Evolutionary conservation across 2,888 invertebrate species (phyloP).

Genomic region (Sarcophaga subvicina): DNA sequence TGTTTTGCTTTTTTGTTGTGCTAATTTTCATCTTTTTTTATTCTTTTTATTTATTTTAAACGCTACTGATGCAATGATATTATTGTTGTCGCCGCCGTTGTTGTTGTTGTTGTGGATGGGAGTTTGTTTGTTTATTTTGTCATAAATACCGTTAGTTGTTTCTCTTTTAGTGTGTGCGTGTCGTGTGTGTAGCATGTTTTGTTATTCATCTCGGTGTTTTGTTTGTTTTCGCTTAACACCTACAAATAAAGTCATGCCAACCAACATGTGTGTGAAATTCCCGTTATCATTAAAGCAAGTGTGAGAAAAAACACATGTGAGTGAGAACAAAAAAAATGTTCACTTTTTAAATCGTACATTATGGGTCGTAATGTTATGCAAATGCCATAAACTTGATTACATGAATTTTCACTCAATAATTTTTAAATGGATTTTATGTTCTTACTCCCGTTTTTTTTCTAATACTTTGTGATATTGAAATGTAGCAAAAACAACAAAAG

Average conservation of each 20-base stretch:
- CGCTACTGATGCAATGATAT: slow-evolving; percentile 21
- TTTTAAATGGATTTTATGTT: slow-evolving; percentile 28
- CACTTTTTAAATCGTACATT: neutral
- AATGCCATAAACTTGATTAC: slow-evolving; percentile 17
- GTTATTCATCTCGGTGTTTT: too few species aligned
- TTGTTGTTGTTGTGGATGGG: neutral
- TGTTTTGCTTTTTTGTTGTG: slow-evolving; percentile 13
- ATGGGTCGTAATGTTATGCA: slow-evolving; percentile 23
- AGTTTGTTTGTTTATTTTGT: slow-evolving; percentile 27
- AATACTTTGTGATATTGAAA: neutral
- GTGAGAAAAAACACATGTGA: too few species aligned
- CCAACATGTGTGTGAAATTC: slow-evolving; percentile 4
- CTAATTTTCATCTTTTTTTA: slow-evolving; percentile 9
- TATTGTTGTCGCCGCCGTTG: slow-evolving; percentile 9
- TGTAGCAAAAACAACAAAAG: too few species aligned
- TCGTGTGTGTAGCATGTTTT: neutral
- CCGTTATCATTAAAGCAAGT: neutral
- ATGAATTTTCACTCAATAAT: slow-evolving; percentile 53
- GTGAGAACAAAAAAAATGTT: too few species aligned
- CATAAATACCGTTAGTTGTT: slow-evolving; percentile 20
- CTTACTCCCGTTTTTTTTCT: neutral
- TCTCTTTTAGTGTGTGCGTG: neutral
- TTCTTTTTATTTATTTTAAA: slow-evolving; percentile 32
- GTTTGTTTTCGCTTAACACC: too few species aligned
- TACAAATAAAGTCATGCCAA: slow-evolving; percentile 15